phyloP scores from a whole-genome alignment of 2,113 vertebrate genomes.

The Tychaedon coryphoeus region DNA sequence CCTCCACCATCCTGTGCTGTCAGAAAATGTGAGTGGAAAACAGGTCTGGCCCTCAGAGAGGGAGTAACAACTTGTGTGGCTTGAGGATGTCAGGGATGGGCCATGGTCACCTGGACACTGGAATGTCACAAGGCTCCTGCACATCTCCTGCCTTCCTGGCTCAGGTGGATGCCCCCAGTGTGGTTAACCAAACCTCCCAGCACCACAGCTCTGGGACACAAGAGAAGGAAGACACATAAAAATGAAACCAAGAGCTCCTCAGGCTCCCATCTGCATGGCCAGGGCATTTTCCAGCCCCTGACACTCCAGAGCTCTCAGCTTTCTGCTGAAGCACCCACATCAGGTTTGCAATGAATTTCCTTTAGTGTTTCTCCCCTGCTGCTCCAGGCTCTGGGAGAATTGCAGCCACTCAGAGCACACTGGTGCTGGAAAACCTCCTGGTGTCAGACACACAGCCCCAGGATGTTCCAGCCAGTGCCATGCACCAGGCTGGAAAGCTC shows the following conservation, averaged over 20 bases:
- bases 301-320: neutral
- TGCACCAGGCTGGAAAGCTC: neutral
- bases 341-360: neutral
- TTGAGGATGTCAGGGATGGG: neutral
- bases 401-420: neutral
- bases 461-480: neutral
- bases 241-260: neutral
- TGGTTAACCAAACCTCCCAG: neutral
- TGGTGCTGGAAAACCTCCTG: neutral
- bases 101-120: neutral
- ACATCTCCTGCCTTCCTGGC: neutral
- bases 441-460: neutral
- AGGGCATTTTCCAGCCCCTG: neutral
- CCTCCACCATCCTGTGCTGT: neutral
- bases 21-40: neutral
- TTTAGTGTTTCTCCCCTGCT: neutral
- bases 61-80: neutral
- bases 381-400: neutral
- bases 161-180: neutral
- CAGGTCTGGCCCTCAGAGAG: neutral
- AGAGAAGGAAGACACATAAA: neutral
- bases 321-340: neutral
- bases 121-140: neutral
- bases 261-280: neutral
- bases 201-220: neutral